Percentiles rank a stretch among this genome's conserved stretches.
These are phyloP conservation scores for Paralichthys olivaceus DNA, from an alignment of 2,113 vertebrate species.

Conservation along the genomic window DNA sequence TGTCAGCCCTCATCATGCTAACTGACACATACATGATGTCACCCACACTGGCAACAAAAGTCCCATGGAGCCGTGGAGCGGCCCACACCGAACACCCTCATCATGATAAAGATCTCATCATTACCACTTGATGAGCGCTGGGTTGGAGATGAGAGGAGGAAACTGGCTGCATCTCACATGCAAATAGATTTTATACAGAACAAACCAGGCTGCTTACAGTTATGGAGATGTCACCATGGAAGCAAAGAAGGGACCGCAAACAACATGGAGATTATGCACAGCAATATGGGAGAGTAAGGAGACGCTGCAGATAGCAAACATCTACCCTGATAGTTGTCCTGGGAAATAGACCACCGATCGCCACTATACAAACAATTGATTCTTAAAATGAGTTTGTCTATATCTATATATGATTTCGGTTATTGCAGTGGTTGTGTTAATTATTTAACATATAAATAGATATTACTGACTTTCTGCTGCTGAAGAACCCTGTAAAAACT, in stretches of 20 bases:
- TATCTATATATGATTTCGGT: no score
- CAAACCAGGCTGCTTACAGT: conserved; percentile 14
- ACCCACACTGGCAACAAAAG: conserved; percentile 50
- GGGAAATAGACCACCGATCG: no score
- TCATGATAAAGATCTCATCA: conserved; percentile 50
- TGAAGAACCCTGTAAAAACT: no score
- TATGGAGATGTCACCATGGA: conserved; percentile 36
- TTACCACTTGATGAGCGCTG: conserved; percentile 32
- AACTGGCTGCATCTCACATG: conserved; percentile 38
- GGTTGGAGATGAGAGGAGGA: conserved; percentile 40
- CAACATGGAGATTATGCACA: neutral
- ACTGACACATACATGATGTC: conserved; percentile 60
- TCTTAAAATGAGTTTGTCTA: no score
- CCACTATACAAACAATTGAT: no score
- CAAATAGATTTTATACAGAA: conserved; percentile 45
- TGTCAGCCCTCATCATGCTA: conserved; percentile 56
- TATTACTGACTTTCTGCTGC: no score
- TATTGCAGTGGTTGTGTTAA: no score
- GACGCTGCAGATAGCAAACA: neutral
- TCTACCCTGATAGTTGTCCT: neutral
- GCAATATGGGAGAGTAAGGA: neutral
- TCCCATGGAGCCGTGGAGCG: conserved; percentile 36
- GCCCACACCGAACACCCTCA: conserved; percentile 45
- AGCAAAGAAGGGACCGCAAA: conserved; percentile 8
- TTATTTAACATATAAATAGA: no score